These are phyloP conservation scores for Harpagoxenus sublaevis DNA, from an alignment of 2,888 invertebrate genomes.

Conservation along the genomic window DNA sequence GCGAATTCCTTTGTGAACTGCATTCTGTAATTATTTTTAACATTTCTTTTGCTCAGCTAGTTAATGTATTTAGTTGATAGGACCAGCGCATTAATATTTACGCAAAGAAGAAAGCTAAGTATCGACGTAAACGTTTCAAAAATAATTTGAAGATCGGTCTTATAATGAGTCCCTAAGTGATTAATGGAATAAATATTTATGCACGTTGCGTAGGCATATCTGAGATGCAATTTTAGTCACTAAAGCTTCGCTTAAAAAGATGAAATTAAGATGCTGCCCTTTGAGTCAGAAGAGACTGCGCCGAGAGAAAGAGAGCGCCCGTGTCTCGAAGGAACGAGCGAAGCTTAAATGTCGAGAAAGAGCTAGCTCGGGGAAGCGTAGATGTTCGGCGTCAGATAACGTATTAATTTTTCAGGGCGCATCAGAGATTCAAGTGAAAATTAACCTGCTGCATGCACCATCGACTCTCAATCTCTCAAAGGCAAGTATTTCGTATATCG, in stretches of 20 bases:
- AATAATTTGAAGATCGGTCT: neutral
- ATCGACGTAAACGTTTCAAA: neutral
- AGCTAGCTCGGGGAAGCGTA: conserved; percentile 4
- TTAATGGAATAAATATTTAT: conserved; percentile 53
- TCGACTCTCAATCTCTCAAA: conserved; percentile 41
- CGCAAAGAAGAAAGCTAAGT: neutral
- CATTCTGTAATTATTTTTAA: neutral
- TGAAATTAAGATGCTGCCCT: conserved; percentile 35
- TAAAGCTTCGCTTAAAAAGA: conserved; percentile 29
- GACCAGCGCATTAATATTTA: neutral
- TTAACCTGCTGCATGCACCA: conserved; percentile 30
- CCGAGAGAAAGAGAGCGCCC: conserved; percentile 14
- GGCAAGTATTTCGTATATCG: neutral
- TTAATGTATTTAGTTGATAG: neutral
- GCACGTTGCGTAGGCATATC: conserved; percentile 9
- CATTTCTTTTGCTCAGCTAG: neutral
- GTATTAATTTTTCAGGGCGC: conserved; percentile 66
- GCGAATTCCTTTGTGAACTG: conserved; percentile 2
- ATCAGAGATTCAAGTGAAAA: conserved; percentile 32
- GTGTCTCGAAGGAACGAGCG: conserved; percentile 11
- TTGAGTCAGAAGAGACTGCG: neutral
- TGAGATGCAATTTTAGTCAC: conserved; percentile 23
- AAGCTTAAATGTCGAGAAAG: conserved; percentile 47
- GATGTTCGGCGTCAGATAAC: conserved; percentile 33
- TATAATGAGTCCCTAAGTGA: neutral